A percentile compares a stretch with the other conserved stretches of the same genome.
Evolutionary conservation across 2,113 vertebrate species (phyloP).

Genomic region (Cyanoramphus novaezelandiae): DNA sequence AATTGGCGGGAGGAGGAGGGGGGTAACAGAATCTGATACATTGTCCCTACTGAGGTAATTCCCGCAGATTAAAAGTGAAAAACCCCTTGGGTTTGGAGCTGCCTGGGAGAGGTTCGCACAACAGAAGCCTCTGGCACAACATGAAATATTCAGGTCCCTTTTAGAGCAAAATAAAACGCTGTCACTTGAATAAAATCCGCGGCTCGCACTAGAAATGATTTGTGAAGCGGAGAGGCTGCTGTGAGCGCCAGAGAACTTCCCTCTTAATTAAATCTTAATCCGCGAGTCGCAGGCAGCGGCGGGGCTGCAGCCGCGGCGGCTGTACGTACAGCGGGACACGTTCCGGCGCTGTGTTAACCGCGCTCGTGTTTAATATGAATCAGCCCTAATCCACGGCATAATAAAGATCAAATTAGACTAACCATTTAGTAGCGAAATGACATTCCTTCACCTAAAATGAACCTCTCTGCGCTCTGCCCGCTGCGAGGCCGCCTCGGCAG

Average conservation of each 20-base stretch:
- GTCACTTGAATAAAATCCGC: conserved; percentile 50
- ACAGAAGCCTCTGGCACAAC: background rate
- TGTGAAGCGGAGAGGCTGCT: conserved; percentile 39
- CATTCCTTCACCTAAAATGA: conserved; percentile 62
- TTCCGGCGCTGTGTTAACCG: conserved; percentile 16
- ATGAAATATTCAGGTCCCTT: conserved; percentile 42
- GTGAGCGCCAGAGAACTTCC: conserved; percentile 36
- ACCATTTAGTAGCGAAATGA: conserved; percentile 72
- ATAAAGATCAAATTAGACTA: conserved; percentile 73
- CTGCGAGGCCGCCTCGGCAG: background rate
- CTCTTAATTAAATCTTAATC: conserved; percentile 69
- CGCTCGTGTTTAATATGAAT: conserved; percentile 63
- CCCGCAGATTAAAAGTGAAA: background rate
- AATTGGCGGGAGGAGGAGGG: background rate
- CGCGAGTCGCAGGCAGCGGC: conserved; percentile 3
- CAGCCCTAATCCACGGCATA: conserved; percentile 65
- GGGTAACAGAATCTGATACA: background rate
- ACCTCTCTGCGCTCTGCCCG: background rate
- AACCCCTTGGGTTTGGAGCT: background rate
- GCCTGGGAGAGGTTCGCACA: background rate
- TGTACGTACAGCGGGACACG: conserved; percentile 6
- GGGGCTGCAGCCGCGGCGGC: background rate
- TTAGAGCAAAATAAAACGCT: conserved; percentile 37
- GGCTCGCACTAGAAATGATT: conserved; percentile 50
- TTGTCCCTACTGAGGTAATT: background rate